A percentile compares a stretch with the other conserved stretches of the same genome.
These are phyloP conservation scores for Cataglyphis hispanica DNA, from an alignment of 1,140 invertebrate genomes.

Conservation along the genomic window DNA sequence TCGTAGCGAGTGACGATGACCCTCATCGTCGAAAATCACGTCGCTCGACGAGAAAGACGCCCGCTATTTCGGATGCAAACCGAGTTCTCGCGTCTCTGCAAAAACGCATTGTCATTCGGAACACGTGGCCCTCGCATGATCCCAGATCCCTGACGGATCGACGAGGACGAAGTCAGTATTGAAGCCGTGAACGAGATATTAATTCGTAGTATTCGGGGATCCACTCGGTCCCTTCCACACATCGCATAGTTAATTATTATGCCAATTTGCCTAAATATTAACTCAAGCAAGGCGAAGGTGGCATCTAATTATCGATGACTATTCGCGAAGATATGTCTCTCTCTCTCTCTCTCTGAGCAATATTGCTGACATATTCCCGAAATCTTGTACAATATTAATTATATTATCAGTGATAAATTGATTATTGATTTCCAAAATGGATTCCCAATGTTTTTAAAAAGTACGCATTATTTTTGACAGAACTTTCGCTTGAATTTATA, in stretches of 20 bases:
- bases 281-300: constrained; percentile 59
- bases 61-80: constrained; percentile 66
- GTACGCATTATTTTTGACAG: not conserved
- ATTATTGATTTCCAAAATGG: not conserved
- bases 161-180: constrained; percentile 33
- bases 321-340: constrained; percentile 52
- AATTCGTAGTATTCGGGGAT: constrained; percentile 69
- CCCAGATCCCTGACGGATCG: constrained; percentile 65
- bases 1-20: constrained; percentile 26
- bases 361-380: constrained; percentile 38
- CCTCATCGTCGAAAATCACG: constrained; percentile 25
- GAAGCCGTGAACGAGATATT: constrained; percentile 68
- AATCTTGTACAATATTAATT: constrained; percentile 25
- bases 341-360: constrained; percentile 11
- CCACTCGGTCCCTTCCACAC: constrained; percentile 60
- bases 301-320: constrained; percentile 70
- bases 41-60: not conserved
- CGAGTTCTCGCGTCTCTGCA: constrained; percentile 36
- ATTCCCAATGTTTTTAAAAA: not conserved
- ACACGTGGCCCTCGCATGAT: constrained; percentile 38
- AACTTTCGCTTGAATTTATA: not conserved
- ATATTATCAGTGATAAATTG: not conserved
- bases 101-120: constrained; percentile 64
- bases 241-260: constrained; percentile 73
- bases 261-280: constrained; percentile 72